Evolutionary conservation across 37 sponge, comb jelly and placozoan species (phyloP).

Genomic region (Chondrilla cf. caribensis): DNA sequence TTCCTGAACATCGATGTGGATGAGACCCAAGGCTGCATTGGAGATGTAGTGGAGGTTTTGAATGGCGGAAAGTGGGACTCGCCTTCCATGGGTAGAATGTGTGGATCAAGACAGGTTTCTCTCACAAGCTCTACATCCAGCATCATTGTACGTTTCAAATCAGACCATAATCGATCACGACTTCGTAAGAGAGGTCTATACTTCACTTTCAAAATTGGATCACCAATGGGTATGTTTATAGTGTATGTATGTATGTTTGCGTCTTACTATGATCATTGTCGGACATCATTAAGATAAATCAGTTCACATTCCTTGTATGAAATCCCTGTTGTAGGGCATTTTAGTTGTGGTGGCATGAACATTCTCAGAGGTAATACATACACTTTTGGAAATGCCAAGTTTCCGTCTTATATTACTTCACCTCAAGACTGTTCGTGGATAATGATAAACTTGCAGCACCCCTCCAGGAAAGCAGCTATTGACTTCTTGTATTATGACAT

Average conservation of each 20-base stretch:
- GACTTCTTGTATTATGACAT: constrained; percentile 3
- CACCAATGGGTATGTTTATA: neutral
- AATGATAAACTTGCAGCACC: neutral
- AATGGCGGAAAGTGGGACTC: neutral
- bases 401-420: neutral
- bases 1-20: neutral
- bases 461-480: neutral
- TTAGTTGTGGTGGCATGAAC: neutral
- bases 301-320: neutral
- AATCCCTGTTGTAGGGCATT: neutral
- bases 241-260: neutral
- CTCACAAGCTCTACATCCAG: neutral
- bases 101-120: neutral
- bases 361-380: neutral
- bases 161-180: neutral
- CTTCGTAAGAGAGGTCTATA: neutral
- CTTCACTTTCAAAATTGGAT: neutral
- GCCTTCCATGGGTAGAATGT: neutral
- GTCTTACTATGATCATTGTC: neutral
- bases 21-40: neutral
- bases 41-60: constrained; percentile 16
- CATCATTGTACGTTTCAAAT: neutral
- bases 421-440: neutral
- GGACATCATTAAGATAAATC: too few relatives aligned
- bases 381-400: neutral